Evolutionary conservation across 2,113 vertebrate species (phyloP), one percentile per base, ranked within the genome.

Genomic region (Stercorarius parasiticus): DNA sequence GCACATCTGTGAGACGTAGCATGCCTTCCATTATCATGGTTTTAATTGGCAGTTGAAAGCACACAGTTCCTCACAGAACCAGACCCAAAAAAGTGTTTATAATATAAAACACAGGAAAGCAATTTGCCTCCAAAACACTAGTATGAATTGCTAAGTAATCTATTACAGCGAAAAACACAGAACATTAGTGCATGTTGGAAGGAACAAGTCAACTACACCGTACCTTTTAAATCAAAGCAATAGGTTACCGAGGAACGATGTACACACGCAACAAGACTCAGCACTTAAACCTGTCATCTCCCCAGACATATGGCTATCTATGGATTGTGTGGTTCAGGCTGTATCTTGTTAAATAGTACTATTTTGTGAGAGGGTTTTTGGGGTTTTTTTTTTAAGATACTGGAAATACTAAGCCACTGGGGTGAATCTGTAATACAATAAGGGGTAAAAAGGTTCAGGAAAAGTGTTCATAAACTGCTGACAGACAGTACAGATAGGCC

Each of bases 391-490:
- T 78, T 69, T 53, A 74, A n/a, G 84, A 86, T 94, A 82, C 43
- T 82, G 86, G 67, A 82, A 86, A 92, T 96, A 90, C n/a, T 80
- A 94, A 97, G 55, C 61, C 74, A 64, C 52, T 82, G 86, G 34
- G 47, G 29, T 58, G 43, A 86, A 86, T 13, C 5, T 71, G 82
- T 90, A 96, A 96, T 91, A 95, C 65, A 95, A 92, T 91, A 88
- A 36, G 61, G 71, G 52, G 55, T 66, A 86, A 95, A 88, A 86
- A 79, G n/a, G 27, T 95, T 95, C 50, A 80, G 78, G 53, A 77
- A 86, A 95, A 95, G 7, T 83, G 52, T 90, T 96, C 94, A 52
- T 90, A 92, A 94, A 93, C 84, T 97, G 93, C 95, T 96, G 96
- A 88, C 79, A 96, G 76, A 81, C 65, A 84, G 76, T 72, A 61